These are phyloP conservation scores for Pogonomyrmex californicus DNA, from an alignment of 1,140 invertebrate species.

Conservation along the genomic window DNA sequence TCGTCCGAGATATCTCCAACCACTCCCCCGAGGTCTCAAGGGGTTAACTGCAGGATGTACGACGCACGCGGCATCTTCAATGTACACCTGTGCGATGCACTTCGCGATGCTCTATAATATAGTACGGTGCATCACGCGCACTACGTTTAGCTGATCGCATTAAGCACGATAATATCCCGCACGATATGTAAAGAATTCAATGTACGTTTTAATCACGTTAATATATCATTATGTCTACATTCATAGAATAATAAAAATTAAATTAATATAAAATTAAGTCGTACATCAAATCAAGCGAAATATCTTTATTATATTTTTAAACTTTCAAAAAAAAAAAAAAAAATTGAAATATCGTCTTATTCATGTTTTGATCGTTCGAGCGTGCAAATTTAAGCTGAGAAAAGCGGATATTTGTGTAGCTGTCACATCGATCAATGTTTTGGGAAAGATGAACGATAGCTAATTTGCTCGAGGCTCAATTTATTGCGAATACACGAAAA, in stretches of 20 bases:
- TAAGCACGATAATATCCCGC: slow-evolving; percentile 1
- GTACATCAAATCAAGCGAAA: neutral
- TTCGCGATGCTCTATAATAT: slow-evolving; percentile 25
- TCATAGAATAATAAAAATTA: neutral
- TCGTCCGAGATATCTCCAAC: slow-evolving; percentile 64
- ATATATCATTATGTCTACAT: neutral
- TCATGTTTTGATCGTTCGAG: neutral
- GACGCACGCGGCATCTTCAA: slow-evolving; percentile 46
- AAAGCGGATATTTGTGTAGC: neutral
- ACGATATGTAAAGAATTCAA: slow-evolving; percentile 18
- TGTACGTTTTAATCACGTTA: neutral
- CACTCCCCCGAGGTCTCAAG: slow-evolving; percentile 41
- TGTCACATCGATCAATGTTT: neutral
- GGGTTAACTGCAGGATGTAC: slow-evolving; percentile 56
- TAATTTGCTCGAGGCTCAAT: slow-evolving; percentile 6
- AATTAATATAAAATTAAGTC: neutral
- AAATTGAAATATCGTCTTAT: neutral
- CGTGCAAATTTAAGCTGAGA: neutral
- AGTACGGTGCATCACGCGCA: neutral
- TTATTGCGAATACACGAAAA: slow-evolving; percentile 41
- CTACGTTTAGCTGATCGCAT: slow-evolving; percentile 44
- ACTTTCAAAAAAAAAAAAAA: neutral
- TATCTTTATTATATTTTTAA: neutral
- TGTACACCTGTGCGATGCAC: slow-evolving; percentile 47
- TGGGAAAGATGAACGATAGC: neutral